Evolutionary conservation across 23 tunicate genomes (phyloP).

Genomic region (Ascidia mentula): DNA sequence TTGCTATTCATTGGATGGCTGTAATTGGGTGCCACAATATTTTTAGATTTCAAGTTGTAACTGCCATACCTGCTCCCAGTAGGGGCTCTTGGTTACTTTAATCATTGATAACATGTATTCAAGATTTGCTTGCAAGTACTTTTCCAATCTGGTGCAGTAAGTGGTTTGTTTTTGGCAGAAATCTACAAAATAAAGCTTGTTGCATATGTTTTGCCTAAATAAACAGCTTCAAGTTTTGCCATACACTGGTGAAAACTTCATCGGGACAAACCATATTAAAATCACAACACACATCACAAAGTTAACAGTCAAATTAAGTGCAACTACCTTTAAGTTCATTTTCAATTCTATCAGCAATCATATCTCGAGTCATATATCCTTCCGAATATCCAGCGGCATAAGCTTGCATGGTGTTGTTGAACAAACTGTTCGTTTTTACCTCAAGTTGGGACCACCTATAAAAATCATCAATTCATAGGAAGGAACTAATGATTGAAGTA

Average conservation of each 20-base stretch:
- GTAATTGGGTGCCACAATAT: too few species aligned
- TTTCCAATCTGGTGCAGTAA: conserved; percentile 17
- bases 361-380: conserved; percentile 25
- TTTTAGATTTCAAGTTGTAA: too few species aligned
- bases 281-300: too few species aligned
- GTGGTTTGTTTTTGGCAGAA: conserved; percentile 16
- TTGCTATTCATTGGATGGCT: too few species aligned
- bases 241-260: too few species aligned
- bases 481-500: background rate
- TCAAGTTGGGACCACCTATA: conserved; percentile 16
- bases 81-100: conserved; percentile 40
- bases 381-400: conserved; percentile 55
- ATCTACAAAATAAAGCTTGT: background rate
- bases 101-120: conserved; percentile 30
- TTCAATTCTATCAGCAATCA: conserved; percentile 17
- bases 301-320: too few species aligned
- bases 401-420: conserved; percentile 26
- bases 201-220: too few species aligned
- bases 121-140: conserved; percentile 20
- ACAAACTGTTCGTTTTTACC: background rate
- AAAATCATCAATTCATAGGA: too few species aligned
- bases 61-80: conserved; percentile 43
- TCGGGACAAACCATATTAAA: too few species aligned
- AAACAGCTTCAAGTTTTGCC: too few species aligned
- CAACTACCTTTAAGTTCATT: conserved; percentile 10